phyloP scores from a whole-genome alignment of 2,113 vertebrate species.

The Lophius piscatorius region DNA sequence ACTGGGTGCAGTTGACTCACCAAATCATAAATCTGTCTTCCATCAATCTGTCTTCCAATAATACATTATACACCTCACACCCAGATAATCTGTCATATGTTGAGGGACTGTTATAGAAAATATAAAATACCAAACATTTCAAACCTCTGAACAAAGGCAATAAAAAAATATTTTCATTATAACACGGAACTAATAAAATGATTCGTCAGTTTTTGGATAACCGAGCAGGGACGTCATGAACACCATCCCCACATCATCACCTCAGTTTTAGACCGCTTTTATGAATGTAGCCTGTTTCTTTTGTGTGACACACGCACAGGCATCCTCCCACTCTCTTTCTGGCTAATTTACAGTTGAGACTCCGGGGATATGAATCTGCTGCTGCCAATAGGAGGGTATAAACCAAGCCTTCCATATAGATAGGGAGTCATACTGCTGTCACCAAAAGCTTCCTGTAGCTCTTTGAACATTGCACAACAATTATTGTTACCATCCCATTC shows the following conservation, averaged over 20 bases:
- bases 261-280: no score
- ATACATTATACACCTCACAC: no score
- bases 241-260: slow-evolving; percentile 28
- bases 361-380: slow-evolving; percentile 56
- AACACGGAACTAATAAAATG: neutral
- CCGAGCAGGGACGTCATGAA: slow-evolving; percentile 23
- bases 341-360: slow-evolving; percentile 39
- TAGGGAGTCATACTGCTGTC: slow-evolving; percentile 62
- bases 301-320: slow-evolving; percentile 48
- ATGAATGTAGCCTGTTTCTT: slow-evolving; percentile 52
- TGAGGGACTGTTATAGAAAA: neutral
- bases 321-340: slow-evolving; percentile 44
- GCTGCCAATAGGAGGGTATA: slow-evolving; percentile 38
- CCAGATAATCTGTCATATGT: slow-evolving; percentile 3
- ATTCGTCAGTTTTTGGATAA: slow-evolving; percentile 37
- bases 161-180: neutral
- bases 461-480: slow-evolving; percentile 18
- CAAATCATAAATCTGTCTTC: no score
- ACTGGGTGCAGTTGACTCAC: no score
- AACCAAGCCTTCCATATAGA: slow-evolving; percentile 51
- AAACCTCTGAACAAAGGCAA: slow-evolving; percentile 7
- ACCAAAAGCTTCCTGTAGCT: slow-evolving; percentile 49
- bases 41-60: no score
- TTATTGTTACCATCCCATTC: slow-evolving; percentile 17
- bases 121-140: neutral